Base-by-base conservation (phyloP, 2,113 vertebrate genomes). In the Nannobrachium achirus region DNA sequence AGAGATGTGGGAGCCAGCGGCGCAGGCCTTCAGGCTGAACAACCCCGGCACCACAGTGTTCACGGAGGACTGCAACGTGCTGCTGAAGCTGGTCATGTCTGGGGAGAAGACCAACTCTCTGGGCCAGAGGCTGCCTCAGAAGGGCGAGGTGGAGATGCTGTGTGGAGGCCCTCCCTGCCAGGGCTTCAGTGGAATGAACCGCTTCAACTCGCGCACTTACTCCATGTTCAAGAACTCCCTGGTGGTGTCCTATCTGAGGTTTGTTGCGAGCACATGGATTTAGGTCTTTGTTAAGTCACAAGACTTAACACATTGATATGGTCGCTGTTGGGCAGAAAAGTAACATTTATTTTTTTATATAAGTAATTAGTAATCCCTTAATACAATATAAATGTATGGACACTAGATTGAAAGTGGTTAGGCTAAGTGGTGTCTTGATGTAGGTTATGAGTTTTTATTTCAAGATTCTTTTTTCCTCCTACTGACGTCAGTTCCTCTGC, bases 221-320 rank as follows among this genome's bases (percentile, higher is more conserved):
- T 99, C 97, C 2, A 97, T 96, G 76, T 99, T 99, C 91, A 99
- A 99, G 88, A 99, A 99, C 84, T 99, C 96, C 0, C 83, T 99
- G 4, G 97, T 99, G 68, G 97, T 98, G 19, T 98, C 97, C 3
- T 99, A 98, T 84, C 94, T 98, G 84, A 98, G 96, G 97, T 98
- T 2, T 10, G 25, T 33, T 33, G 25, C 25, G 3, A 33, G 25
- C 3, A 33, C 25, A 33, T 33, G 25, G 25, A 33, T 33, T 33
- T 33, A 33, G n/a, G n/a, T n/a, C n/a, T n/a, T n/a, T n/a, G n/a
- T n/a, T n/a, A n/a, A n/a, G 25, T 33, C 25, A 33, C 25, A 33
- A 33, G 25, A 4, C 0, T 33, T 33, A 33, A 4, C 25, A 33
- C 3, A 33, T 33, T 3, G 3, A 33, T 33, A 33, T 33, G 3